phyloP scores from a whole-genome alignment of 1,140 invertebrate species.

The Temnothorax curvispinosus region DNA sequence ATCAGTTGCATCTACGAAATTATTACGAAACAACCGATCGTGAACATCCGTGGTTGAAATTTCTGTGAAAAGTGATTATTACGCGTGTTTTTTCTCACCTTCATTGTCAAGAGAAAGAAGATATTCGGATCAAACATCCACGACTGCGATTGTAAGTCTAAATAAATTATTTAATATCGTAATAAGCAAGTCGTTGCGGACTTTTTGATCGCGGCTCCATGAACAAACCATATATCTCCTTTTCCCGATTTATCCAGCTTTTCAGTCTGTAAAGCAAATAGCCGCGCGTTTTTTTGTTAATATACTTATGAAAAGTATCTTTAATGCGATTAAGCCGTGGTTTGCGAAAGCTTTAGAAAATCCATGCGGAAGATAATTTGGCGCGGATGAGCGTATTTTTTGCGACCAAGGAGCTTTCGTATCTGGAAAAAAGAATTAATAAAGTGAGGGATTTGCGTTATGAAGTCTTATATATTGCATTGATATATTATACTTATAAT shows the following conservation, averaged over 20 bases:
- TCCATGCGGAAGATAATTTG: constrained; percentile 26
- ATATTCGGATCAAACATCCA: constrained; percentile 23
- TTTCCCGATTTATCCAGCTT: background rate
- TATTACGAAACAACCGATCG: constrained; percentile 3
- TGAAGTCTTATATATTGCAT: background rate
- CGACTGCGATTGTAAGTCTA: constrained; percentile 30
- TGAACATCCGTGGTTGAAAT: constrained; percentile 4
- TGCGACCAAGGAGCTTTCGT: background rate
- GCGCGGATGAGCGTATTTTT: constrained; percentile 1
- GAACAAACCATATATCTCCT: background rate
- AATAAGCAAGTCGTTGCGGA: constrained; percentile 28
- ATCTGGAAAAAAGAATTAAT: constrained; percentile 8
- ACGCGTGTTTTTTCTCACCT: constrained; percentile 30
- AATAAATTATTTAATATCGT: background rate
- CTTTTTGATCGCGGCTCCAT: background rate
- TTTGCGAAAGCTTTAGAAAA: constrained; percentile 34
- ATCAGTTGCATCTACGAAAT: constrained; percentile 8
- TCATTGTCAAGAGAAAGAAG: constrained; percentile 10
- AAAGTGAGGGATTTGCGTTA: background rate
- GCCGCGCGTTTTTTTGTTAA: background rate
- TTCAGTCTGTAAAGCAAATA: background rate
- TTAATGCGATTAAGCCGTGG: constrained; percentile 22
- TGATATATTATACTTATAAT: background rate
- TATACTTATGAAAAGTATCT: background rate
- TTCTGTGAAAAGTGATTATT: constrained; percentile 46